Evolutionary conservation across 2,888 invertebrate genomes (phyloP), one percentile per base, ranked within the genome.

Genomic region (Ypsolopha scabrella): DNA sequence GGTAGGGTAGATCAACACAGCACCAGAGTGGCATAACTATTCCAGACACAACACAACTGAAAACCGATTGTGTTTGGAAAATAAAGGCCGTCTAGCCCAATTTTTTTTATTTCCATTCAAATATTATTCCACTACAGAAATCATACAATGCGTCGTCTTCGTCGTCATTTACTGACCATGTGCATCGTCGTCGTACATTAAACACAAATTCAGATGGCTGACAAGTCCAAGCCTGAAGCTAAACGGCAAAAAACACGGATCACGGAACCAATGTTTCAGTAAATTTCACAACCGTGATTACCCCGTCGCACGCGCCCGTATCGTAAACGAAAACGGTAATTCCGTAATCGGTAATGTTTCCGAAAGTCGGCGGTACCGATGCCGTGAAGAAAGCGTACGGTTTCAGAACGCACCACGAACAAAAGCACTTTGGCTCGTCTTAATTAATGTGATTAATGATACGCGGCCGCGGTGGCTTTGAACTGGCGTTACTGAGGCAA

Each of bases 391-490:
- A 58, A 60, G 55, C 58, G 55, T 60, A 56, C 75, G 70, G 78
- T 80, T 73, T 77, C 73, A 72, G 72, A 71, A 67, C 72, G 66
- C 70, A 67, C 70, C 71, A 68, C 74, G 74, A 80, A 83, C 83
- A 82, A 83, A 80, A 74, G 77, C 74, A 69, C 72, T 78, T 76
- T 64, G 67, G 71, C 75, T 79, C 78, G 76, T 86, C 83, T 83
- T 83, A 83, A 86, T 86, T 86, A 85, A 79, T 79, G 77, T 86
- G 85, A 86, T 86, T 82, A 79, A 86, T 85, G 83, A 77, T 65
- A 64, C 69, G 62, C 62, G 62, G 67, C 67, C 59, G 76, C 82
- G 85, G 82, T 73, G 57, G 69, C 70, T 79, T 80, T 79, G 79
- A 82, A 79, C 78, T 76, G 69, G 64, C 63, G 66, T 80, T 74